These are phyloP conservation scores for Drosophila suboccidentalis DNA, from an alignment of 2,888 invertebrate species.

Conservation along the genomic window DNA sequence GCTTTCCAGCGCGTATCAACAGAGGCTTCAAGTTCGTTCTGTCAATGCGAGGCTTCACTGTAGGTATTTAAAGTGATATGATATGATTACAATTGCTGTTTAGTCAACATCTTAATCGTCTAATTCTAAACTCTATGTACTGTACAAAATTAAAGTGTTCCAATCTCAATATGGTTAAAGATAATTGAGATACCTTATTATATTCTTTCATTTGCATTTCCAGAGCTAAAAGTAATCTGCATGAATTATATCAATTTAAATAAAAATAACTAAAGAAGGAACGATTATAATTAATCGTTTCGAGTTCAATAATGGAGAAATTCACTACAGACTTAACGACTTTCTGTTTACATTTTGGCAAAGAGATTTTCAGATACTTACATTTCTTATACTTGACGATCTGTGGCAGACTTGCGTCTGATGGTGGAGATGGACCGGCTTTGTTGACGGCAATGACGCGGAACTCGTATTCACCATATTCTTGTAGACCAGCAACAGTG, in stretches of 20 bases:
- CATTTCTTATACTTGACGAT: conserved; percentile 94
- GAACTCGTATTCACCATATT: conserved; percentile 97
- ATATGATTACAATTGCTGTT: neutral
- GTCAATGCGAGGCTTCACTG: conserved; percentile 98
- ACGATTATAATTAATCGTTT: too few relatives aligned
- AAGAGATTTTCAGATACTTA: conserved; percentile 86
- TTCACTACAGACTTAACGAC: too few relatives aligned
- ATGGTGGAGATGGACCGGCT: conserved; percentile 95
- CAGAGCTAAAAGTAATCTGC: too few relatives aligned
- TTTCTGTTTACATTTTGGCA: too few relatives aligned
- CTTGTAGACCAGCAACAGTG: conserved; percentile 93
- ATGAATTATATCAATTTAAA: neutral
- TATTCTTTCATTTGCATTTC: neutral
- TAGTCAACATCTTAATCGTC: neutral
- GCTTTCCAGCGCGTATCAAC: conserved; percentile 95
- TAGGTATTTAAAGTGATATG: neutral
- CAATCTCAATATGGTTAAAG: neutral
- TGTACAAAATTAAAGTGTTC: too few relatives aligned
- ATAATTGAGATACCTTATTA: neutral
- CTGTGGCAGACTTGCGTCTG: conserved; percentile 95
- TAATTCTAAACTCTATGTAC: neutral
- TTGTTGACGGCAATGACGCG: conserved; percentile 95
- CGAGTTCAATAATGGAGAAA: too few relatives aligned
- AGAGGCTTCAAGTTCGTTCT: conserved; percentile 96
- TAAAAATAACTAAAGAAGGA: too few relatives aligned